phyloP scores from a whole-genome alignment of 2,888 invertebrate species.

The Chrysotoxum bicinctum region DNA sequence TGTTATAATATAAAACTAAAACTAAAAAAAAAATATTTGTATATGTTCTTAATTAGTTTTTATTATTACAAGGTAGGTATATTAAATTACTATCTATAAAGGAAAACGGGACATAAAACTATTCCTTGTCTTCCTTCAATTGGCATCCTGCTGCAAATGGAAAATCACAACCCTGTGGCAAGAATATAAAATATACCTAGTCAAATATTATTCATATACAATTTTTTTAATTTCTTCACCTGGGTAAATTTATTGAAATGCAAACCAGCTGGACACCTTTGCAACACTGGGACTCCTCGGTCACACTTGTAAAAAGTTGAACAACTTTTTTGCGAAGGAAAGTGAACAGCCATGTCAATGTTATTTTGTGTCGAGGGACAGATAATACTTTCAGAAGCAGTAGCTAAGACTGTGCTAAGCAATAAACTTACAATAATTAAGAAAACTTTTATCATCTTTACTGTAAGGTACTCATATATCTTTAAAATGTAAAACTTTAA shows the following conservation, averaged over 20 bases:
- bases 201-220: not conserved
- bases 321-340: slow-evolving; percentile 71
- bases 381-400: slow-evolving; percentile 46
- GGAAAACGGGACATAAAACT: not conserved
- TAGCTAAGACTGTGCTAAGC: slow-evolving; percentile 10
- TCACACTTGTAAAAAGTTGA: slow-evolving; percentile 73
- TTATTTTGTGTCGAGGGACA: slow-evolving; percentile 68
- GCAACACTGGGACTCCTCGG: slow-evolving; percentile 65
- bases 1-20: too few species aligned
- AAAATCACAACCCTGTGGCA: not conserved
- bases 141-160: slow-evolving; percentile 3
- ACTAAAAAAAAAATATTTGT: too few species aligned
- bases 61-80: too few species aligned
- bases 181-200: not conserved
- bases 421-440: slow-evolving; percentile 37
- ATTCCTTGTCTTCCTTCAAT: not conserved
- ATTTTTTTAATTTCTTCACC: slow-evolving; percentile 44
- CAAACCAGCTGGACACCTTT: slow-evolving; percentile 70
- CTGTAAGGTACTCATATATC: not conserved
- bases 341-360: slow-evolving; percentile 66
- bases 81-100: too few species aligned
- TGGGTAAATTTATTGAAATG: slow-evolving; percentile 67
- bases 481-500: not conserved
- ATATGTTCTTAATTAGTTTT: too few species aligned
- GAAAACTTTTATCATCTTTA: slow-evolving; percentile 47